phyloP scores from a whole-genome alignment of 2,113 vertebrate genomes.

The Larimichthys crocea region DNA sequence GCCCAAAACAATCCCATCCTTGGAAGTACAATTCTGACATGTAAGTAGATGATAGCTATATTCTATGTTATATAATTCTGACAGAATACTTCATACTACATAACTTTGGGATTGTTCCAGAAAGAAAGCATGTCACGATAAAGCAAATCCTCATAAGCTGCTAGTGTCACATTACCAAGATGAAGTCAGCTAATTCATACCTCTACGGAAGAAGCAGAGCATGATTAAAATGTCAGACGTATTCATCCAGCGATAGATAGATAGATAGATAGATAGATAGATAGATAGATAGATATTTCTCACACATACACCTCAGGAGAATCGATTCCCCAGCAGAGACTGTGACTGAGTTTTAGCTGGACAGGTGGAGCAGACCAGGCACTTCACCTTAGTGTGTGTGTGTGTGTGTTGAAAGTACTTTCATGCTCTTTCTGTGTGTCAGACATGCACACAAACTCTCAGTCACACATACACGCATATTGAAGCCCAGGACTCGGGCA shows the following conservation, averaged over 20 bases:
- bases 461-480: background rate
- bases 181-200: no score
- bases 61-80: no score
- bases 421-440: conserved; percentile 45
- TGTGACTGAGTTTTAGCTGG: conserved; percentile 58
- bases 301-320: conserved; percentile 27
- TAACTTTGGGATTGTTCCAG: no score
- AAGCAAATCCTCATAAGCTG: no score
- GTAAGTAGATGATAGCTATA: no score
- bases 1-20: no score
- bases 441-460: conserved; percentile 10
- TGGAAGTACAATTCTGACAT: no score
- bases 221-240: no score
- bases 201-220: no score
- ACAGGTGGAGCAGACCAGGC: conserved; percentile 24
- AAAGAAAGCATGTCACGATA: no score
- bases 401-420: conserved; percentile 55
- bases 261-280: background rate
- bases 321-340: conserved; percentile 67
- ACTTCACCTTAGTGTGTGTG: conserved; percentile 11
- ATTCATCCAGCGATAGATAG: background rate
- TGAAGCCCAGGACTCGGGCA: background rate
- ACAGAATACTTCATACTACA: no score
- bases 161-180: no score
- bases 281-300: background rate